A percentile compares a stretch with the other conserved stretches of the same genome.
phyloP scores from a whole-genome alignment of 1,140 invertebrate species.

The Hyposmocoma kahamanoa region DNA sequence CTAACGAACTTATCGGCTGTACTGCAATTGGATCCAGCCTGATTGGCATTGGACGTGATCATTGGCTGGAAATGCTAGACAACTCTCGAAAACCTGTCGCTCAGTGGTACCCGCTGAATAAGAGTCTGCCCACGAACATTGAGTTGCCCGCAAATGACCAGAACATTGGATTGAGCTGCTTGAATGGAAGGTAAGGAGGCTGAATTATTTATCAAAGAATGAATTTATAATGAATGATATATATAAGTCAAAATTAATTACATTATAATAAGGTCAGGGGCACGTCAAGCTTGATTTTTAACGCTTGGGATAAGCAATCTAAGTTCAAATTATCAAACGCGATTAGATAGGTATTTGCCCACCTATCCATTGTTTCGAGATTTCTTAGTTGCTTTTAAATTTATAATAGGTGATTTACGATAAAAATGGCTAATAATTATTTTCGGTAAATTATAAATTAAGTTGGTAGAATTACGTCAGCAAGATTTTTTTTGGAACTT shows the following conservation, averaged over 20 bases:
- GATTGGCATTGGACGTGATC: slow-evolving; percentile 87
- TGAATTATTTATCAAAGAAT: too few relatives aligned
- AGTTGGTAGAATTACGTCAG: too few relatives aligned
- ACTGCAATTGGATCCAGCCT: slow-evolving; percentile 85
- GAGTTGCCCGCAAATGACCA: slow-evolving; percentile 71
- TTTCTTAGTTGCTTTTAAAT: too few relatives aligned
- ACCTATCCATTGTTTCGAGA: not conserved
- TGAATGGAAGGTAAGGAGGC: slow-evolving; percentile 76
- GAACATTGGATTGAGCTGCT: slow-evolving; percentile 76
- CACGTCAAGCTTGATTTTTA: not conserved
- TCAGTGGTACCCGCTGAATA: slow-evolving; percentile 88
- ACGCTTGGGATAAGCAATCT: not conserved
- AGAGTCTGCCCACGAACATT: slow-evolving; percentile 77
- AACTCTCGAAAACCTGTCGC: slow-evolving; percentile 88
- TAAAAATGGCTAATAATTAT: too few relatives aligned
- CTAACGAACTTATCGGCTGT: slow-evolving; percentile 90
- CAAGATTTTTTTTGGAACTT: too few relatives aligned
- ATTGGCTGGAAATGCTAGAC: slow-evolving; percentile 93
- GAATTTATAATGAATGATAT: not conserved
- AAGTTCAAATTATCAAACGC: not conserved
- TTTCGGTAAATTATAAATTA: too few relatives aligned
- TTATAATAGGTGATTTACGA: too few relatives aligned
- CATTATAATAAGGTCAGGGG: not conserved
- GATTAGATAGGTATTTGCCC: not conserved
- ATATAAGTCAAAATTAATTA: too few relatives aligned